phyloP scores from a whole-genome alignment of 2,888 invertebrate genomes.

The Eulithis prunata region DNA sequence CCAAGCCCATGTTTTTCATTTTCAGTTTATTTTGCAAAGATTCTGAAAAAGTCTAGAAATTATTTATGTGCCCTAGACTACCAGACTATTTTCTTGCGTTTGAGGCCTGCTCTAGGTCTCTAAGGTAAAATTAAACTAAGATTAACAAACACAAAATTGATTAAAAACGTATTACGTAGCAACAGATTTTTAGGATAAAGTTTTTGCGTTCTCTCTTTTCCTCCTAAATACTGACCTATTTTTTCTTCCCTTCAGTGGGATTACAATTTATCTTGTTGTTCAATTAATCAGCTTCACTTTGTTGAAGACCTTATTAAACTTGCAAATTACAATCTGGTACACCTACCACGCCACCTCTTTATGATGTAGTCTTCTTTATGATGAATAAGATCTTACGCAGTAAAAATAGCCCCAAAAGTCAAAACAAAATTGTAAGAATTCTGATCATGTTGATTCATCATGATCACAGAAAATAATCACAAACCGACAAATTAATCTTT shows the following conservation, averaged over 20 bases:
- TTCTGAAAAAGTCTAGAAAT: no score
- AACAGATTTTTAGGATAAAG: conserved; percentile 44
- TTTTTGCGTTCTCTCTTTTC: conserved; percentile 48
- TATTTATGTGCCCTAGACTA: no score
- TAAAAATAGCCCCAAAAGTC: background rate
- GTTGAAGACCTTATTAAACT: conserved; percentile 8
- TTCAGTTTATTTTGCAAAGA: no score
- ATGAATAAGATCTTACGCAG: no score
- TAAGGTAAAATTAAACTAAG: no score
- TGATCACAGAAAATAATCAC: no score
- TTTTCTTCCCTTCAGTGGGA: conserved; percentile 42
- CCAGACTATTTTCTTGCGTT: no score
- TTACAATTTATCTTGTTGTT: conserved; percentile 24
- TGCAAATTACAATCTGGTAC: conserved; percentile 4
- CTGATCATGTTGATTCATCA: background rate
- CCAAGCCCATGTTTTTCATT: no score
- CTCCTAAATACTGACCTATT: conserved; percentile 52
- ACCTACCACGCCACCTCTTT: background rate
- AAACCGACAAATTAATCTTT: no score
- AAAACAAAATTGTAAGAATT: background rate
- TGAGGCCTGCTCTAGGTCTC: no score
- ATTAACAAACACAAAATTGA: conserved; percentile 39
- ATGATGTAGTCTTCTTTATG: background rate
- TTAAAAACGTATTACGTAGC: conserved; percentile 48
- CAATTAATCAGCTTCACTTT: conserved; percentile 20